A percentile compares a stretch with the other conserved stretches of the same genome.
phyloP scores from a whole-genome alignment of 2,113 vertebrate genomes.

The Brevimyrus niger region DNA sequence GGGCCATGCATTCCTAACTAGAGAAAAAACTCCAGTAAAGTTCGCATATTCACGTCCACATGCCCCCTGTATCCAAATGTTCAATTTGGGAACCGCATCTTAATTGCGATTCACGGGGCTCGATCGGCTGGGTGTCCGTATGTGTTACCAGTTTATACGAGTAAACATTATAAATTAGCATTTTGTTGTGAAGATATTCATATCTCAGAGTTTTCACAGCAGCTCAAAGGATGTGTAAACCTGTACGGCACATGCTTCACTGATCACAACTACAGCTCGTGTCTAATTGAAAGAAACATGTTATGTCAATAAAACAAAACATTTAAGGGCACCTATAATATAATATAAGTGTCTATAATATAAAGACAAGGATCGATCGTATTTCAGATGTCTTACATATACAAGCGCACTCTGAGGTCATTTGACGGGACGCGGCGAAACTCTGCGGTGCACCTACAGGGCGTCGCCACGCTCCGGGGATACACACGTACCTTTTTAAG shows the following conservation, averaged over 20 bases:
- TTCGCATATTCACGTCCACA: not conserved
- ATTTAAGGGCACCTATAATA: not conserved
- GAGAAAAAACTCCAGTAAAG: not conserved
- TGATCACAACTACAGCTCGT: not conserved
- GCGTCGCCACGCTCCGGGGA: constrained; percentile 28
- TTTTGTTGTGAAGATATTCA: not conserved
- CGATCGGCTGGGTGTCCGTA: not conserved
- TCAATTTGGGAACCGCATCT: not conserved
- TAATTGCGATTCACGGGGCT: not conserved
- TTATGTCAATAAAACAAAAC: not conserved
- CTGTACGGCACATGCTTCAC: not conserved
- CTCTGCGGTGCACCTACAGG: constrained; percentile 20
- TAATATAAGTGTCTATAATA: not conserved
- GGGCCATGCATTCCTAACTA: not conserved
- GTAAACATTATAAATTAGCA: not conserved
- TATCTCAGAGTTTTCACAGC: not conserved
- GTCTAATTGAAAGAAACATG: not conserved
- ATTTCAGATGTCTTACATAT: not conserved
- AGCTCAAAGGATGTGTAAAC: not conserved
- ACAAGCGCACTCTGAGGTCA: not conserved
- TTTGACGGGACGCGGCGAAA: not conserved
- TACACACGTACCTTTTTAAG: constrained; percentile 54
- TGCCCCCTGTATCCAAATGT: not conserved
- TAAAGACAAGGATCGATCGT: not conserved
- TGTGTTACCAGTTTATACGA: not conserved